Evolutionary conservation across 2,113 vertebrate genomes (phyloP).

Genomic region (Orthonyx spaldingii): DNA sequence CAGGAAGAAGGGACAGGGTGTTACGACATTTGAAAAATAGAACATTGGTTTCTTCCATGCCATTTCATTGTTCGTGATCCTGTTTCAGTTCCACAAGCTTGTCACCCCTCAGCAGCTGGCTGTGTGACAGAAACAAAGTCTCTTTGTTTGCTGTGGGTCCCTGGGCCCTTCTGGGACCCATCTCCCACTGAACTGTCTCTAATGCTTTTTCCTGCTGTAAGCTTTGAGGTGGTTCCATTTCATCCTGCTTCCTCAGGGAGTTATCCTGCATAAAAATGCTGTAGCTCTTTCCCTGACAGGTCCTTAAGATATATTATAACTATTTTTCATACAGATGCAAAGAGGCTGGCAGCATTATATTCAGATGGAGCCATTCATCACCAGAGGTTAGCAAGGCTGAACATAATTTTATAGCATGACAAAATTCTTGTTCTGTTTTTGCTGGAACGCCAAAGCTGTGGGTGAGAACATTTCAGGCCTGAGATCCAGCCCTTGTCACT

Average conservation of each 20-base stretch:
- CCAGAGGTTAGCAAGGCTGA: not conserved
- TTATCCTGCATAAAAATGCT: not conserved
- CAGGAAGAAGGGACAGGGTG: not conserved
- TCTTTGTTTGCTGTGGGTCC: not conserved
- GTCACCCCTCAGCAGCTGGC: not conserved
- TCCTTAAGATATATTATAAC: constrained; percentile 15
- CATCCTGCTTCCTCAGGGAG: not conserved
- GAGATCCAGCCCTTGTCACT: not conserved
- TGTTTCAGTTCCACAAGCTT: not conserved
- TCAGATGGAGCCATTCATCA: not conserved
- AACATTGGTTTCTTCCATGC: not conserved
- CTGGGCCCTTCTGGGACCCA: not conserved
- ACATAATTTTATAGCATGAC: not conserved
- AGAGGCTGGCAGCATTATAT: constrained; percentile 18
- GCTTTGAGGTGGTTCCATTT: not conserved
- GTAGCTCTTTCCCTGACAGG: not conserved
- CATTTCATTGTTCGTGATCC: not conserved
- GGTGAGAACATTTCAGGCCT: not conserved
- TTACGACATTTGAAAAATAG: not conserved
- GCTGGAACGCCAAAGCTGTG: not conserved
- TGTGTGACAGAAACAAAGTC: not conserved
- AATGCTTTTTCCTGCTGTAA: not conserved
- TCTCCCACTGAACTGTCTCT: not conserved
- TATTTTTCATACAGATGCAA: constrained; percentile 10
- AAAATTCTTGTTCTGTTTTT: constrained; percentile 12